A percentile compares a stretch with the other conserved stretches of the same genome.
phyloP scores from a whole-genome alignment of 2,888 invertebrate genomes.

The Crepidodera aurea region DNA sequence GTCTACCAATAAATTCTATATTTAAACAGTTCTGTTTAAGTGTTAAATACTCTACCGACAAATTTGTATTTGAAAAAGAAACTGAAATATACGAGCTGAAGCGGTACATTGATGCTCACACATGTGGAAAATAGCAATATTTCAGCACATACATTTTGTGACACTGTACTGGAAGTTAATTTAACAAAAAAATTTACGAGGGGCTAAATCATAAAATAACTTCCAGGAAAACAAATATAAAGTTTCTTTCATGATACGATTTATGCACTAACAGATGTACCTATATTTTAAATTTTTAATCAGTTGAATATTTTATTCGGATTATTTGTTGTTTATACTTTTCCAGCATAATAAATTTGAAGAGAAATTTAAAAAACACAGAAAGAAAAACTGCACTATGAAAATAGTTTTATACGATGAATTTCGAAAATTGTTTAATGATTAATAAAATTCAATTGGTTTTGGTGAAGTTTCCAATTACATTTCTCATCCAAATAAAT shows the following conservation, averaged over 20 bases:
- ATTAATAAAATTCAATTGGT: too few relatives aligned
- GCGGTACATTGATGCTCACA: conserved; percentile 39
- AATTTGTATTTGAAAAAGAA: conserved; percentile 1
- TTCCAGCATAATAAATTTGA: too few relatives aligned
- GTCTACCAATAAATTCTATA: not conserved
- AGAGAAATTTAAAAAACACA: too few relatives aligned
- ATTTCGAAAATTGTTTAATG: too few relatives aligned
- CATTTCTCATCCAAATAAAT: too few relatives aligned
- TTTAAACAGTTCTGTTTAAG: not conserved
- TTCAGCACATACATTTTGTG: conserved; percentile 47
- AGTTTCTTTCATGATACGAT: conserved; percentile 7
- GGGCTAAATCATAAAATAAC: conserved; percentile 38
- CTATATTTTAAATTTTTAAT: not conserved
- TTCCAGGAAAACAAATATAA: conserved; percentile 28
- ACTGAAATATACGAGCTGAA: conserved; percentile 2
- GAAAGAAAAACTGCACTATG: too few relatives aligned
- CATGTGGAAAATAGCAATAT: conserved; percentile 47
- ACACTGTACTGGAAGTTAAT: conserved; percentile 42
- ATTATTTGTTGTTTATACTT: too few relatives aligned
- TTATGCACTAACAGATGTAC: conserved; percentile 23
- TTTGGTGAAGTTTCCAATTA: too few relatives aligned
- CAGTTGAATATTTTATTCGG: too few relatives aligned
- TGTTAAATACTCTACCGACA: not conserved
- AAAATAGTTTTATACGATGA: too few relatives aligned
- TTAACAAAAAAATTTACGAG: conserved; percentile 40